phyloP scores from a whole-genome alignment of 2,113 vertebrate genomes.

The Orthonyx spaldingii region DNA sequence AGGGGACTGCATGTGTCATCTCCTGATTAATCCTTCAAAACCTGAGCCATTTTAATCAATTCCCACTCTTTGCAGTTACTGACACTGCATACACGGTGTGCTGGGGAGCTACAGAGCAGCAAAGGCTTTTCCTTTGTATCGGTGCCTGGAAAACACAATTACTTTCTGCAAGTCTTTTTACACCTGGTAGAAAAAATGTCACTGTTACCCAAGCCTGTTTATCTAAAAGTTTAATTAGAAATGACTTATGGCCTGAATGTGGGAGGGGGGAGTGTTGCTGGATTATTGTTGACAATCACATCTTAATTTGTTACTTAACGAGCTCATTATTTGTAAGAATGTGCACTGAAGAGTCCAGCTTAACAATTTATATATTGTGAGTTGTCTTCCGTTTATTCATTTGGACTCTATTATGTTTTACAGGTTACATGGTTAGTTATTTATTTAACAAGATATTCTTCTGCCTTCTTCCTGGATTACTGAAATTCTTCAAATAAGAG shows the following conservation, averaged over 20 bases:
- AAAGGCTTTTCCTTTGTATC: not conserved
- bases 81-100: not conserved
- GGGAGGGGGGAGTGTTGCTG: not conserved
- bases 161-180: not conserved
- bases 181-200: slow-evolving; percentile 5
- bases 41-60: slow-evolving; percentile 38
- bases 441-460: not conserved
- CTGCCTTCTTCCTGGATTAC: not conserved
- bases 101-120: not conserved
- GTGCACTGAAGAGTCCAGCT: not conserved
- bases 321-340: not conserved
- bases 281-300: not conserved
- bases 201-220: not conserved
- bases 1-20: slow-evolving; percentile 33
- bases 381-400: not conserved
- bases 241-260: not conserved
- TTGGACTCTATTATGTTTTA: not conserved
- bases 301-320: not conserved
- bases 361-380: not conserved
- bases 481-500: not conserved
- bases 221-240: slow-evolving; percentile 16
- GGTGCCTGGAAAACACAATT: not conserved
- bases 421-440: not conserved
- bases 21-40: slow-evolving; percentile 66
- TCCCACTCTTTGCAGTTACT: slow-evolving; percentile 10